A percentile compares a stretch with the other conserved stretches of the same genome.
Conservation (phyloP, 2,888 invertebrate species). For the Saturnia japonica region DNA sequence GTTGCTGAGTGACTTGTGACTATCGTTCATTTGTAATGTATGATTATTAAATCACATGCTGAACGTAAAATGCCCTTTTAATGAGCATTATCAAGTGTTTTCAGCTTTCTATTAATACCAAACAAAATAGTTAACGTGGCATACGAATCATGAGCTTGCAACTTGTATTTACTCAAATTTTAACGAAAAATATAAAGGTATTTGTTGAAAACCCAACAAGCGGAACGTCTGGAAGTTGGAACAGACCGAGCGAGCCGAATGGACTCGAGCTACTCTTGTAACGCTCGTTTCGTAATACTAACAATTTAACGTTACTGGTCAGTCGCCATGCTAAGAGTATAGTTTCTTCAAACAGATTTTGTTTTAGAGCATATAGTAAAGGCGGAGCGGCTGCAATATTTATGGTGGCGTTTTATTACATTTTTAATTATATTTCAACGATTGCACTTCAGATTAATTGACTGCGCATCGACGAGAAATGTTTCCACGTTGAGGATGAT, state of each 20-base stretch:
- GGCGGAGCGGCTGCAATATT: constrained; percentile 73
- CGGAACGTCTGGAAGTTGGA: neutral
- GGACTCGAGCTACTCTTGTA: neutral
- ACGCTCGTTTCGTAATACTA: neutral
- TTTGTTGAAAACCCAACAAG: neutral
- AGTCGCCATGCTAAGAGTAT: constrained; percentile 33
- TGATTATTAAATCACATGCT: neutral
- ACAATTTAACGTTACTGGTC: neutral
- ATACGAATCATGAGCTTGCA: too few relatives aligned
- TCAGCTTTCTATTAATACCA: too few relatives aligned
- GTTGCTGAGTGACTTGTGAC: neutral
- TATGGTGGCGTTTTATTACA: constrained; percentile 75
- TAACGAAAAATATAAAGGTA: neutral
- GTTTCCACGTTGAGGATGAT: constrained; percentile 23
- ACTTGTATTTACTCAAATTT: neutral
- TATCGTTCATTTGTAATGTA: neutral
- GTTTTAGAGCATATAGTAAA: constrained; percentile 53
- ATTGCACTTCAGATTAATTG: constrained; percentile 70
- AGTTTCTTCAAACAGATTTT: constrained; percentile 38
- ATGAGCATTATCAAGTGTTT: too few relatives aligned
- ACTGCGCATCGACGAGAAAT: constrained; percentile 56
- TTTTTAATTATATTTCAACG: constrained; percentile 80
- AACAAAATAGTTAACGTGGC: too few relatives aligned
- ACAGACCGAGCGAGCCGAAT: neutral
- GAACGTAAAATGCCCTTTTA: neutral